These are phyloP conservation scores for Cantharis flavilabris DNA, from an alignment of 2,888 invertebrate species.

Conservation along the genomic window DNA sequence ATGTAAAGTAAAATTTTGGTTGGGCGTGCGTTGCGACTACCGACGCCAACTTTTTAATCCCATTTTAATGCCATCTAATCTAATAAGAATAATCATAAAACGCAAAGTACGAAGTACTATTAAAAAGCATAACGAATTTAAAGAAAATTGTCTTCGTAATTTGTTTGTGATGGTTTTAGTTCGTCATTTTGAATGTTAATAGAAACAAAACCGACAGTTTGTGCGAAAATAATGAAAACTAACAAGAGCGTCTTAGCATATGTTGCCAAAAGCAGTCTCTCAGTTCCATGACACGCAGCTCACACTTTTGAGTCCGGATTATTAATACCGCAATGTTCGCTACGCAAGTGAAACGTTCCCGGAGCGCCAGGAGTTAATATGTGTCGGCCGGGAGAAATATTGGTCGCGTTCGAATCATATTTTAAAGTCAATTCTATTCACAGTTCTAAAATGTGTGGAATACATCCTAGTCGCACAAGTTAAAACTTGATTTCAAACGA, in stretches of 20 bases:
- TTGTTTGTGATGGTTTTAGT: slow-evolving; percentile 17
- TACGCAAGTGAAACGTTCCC: slow-evolving; percentile 36
- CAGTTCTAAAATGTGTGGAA: slow-evolving; percentile 34
- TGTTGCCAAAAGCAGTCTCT: slow-evolving; percentile 26
- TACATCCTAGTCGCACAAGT: slow-evolving; percentile 28
- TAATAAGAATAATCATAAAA: slow-evolving; percentile 36
- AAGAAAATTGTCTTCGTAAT: slow-evolving; percentile 24
- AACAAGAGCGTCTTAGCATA: slow-evolving; percentile 15
- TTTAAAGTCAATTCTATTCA: slow-evolving; percentile 52
- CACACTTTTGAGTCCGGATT: slow-evolving; percentile 38
- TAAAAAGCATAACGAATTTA: slow-evolving; percentile 16
- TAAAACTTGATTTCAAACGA: slow-evolving; percentile 31
- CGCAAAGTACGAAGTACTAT: slow-evolving; percentile 16
- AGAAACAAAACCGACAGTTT: not conserved
- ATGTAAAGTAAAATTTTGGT: slow-evolving; percentile 38
- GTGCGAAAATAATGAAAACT: not conserved
- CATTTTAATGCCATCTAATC: slow-evolving; percentile 37
- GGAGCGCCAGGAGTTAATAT: slow-evolving; percentile 42
- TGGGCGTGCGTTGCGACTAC: slow-evolving; percentile 23
- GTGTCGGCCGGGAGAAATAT: slow-evolving; percentile 46
- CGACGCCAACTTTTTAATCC: slow-evolving; percentile 34
- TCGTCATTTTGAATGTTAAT: not conserved
- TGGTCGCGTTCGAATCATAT: slow-evolving; percentile 52
- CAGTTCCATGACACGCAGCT: slow-evolving; percentile 31
- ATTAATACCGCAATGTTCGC: slow-evolving; percentile 41